Base-by-base conservation (phyloP, 2,113 vertebrate genomes). In the Eonycteris spelaea region DNA sequence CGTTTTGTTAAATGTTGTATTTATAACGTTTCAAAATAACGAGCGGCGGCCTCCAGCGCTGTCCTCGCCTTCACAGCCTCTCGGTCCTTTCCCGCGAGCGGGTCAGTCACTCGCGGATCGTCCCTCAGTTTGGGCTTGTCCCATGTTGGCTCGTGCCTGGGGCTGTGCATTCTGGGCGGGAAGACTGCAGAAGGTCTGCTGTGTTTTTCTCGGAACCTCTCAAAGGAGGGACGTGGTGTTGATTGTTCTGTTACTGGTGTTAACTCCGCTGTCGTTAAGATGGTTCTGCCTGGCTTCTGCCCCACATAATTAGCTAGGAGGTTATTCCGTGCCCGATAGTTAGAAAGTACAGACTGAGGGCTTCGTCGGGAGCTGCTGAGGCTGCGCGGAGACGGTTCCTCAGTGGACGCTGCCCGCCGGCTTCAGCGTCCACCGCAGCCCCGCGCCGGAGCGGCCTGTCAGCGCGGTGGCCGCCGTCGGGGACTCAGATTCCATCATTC, bases 381-480 rank as follows among this genome's bases (percentile, higher is more conserved):
- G 9, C 30, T 4, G 0, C 15, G 53, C 48, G 12, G 6, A 15
- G 24, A 26, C 9, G n/a, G 16, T n/a, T 87, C 14, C 40, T 48
- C 33, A 5, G 14, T 19, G 13, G 12, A 16, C 26, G 28, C 12
- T 0, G 16, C 30, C 3, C 18, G 10, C 9, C 33, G 0, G 24
- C 11, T 19, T 84, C 28, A 3, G 19, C 2, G 2, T 9, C 22
- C 57, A 3, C 35, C 15, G n/a, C 5, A 6, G 57, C 4, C 7
- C 10, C 48, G 11, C 9, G 70, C 24, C 33, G 3, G 33, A 7
- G 7, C n/a, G 26, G 19, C 68, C 6, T 4, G 5, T 28, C 7
- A 3, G 33, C 0, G 0, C 5, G 28, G 5, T 10, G 30, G 71
- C 5, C 40, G n/a, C 33, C 70, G 1, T 0, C 0, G 0, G 10